These are phyloP conservation scores for Lepetodrilus schrolli DNA, from an alignment of 2,888 invertebrate genomes.

Conservation along the genomic window DNA sequence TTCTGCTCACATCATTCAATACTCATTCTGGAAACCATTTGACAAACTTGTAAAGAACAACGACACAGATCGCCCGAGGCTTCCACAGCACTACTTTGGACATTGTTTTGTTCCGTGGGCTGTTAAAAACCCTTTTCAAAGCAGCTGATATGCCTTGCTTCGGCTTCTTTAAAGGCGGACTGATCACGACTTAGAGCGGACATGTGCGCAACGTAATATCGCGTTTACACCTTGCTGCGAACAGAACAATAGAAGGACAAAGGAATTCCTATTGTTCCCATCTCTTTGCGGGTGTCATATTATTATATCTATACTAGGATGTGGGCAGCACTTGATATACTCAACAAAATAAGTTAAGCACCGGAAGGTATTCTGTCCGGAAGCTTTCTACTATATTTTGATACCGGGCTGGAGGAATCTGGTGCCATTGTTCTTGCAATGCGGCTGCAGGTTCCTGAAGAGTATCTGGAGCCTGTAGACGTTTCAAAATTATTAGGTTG, in stretches of 20 bases:
- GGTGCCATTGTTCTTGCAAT: no score
- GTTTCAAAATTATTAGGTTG: no score
- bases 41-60: background rate
- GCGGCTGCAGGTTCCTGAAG: no score
- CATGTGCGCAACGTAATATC: background rate
- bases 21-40: background rate
- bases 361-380: no score
- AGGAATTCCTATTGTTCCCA: background rate
- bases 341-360: no score
- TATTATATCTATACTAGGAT: background rate
- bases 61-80: background rate
- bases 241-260: background rate
- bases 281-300: background rate
- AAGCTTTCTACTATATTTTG: no score
- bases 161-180: background rate
- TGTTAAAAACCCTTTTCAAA: background rate
- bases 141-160: background rate
- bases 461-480: no score
- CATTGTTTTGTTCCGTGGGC: background rate
- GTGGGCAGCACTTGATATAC: background rate
- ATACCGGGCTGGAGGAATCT: no score
- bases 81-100: background rate
- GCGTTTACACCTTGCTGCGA: background rate
- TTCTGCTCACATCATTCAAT: background rate
- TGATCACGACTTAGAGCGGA: background rate